These are phyloP conservation scores for Drosophila truncata DNA, from an alignment of 1,140 invertebrate species.

Conservation along the genomic window DNA sequence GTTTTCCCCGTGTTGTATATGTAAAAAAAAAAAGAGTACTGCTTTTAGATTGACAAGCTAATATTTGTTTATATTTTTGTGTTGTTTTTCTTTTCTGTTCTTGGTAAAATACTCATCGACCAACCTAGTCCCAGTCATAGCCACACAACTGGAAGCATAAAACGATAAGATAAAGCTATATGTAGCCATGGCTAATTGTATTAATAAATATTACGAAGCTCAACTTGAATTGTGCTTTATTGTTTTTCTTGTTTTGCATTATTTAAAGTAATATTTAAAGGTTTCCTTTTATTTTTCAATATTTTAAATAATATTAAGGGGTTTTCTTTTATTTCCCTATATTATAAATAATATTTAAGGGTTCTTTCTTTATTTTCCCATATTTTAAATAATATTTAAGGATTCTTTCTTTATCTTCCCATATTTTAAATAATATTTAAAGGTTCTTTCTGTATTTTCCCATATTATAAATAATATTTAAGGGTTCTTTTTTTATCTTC, in stretches of 20 bases:
- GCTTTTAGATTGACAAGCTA: neutral
- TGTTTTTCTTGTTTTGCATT: neutral
- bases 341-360: no score
- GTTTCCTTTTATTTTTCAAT: neutral
- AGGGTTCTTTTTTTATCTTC: neutral
- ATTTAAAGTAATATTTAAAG: neutral
- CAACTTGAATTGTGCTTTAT: neutral
- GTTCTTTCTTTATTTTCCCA: neutral
- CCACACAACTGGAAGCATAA: slow-evolving; percentile 16
- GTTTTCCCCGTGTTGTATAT: neutral
- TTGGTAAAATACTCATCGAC: neutral
- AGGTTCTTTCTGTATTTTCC: no score
- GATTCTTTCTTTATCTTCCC: neutral
- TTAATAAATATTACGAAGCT: slow-evolving; percentile 19
- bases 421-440: no score
- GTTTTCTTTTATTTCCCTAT: no score
- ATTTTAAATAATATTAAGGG: neutral
- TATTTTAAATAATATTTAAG: neutral
- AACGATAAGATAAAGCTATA: slow-evolving; percentile 68
- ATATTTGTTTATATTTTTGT: neutral
- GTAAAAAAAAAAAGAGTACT: neutral
- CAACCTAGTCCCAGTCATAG: slow-evolving; percentile 19
- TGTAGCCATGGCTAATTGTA: slow-evolving; percentile 17
- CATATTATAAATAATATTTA: no score
- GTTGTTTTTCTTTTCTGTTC: neutral